Base-by-base conservation (phyloP, 2,888 invertebrate species). In the Drosophila algonquin region DNA sequence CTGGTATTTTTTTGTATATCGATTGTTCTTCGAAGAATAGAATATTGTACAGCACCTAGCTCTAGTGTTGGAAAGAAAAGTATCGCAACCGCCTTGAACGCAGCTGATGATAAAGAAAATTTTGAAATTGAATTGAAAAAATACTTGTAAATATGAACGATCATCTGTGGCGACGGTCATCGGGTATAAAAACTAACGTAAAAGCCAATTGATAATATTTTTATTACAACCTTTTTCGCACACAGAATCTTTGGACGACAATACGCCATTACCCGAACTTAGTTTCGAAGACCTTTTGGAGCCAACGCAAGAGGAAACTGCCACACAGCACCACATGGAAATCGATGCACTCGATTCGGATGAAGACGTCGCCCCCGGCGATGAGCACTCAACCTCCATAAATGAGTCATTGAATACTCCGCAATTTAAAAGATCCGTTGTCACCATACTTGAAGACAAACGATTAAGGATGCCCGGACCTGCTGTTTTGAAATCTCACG, bases 211-310 rank as follows among this genome's bases (percentile, higher is more conserved):
- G 3, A 45, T 10, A 0, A 9, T 9, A 1, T 58, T 24, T 24
- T 16, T 40, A n/a, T 56, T 70, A 30, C 45, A 6, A 1, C 12
- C 12, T 4, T 47, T 30, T 55, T 46, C 14, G 18, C 47, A 47
- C 45, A 40, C 75, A 90, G 90, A 90, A 63, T 68, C 79, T 40
- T 63, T 90, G n/a, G 83, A 84, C 18, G 90, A 90, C 57, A 77
- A 78, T 4, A 75, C 89, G 9, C 76, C 84, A 4, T 62, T 91
- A 61, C 90, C 89, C 4, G 91, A 90, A 60, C 62, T 90, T 14
- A 87, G 91, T 60, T 81, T 90, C 56, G 90, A 89, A 21, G 91
- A 91, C 76, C 63, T 87, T 16, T 60, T 90, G 44, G 90, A 90
- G n/a, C 67, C 85, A 40, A 75, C 89, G 27, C 73, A 89, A 14